These are phyloP conservation scores for Lamellibrachia satsuma DNA, from an alignment of 2,888 invertebrate species.

Conservation along the genomic window DNA sequence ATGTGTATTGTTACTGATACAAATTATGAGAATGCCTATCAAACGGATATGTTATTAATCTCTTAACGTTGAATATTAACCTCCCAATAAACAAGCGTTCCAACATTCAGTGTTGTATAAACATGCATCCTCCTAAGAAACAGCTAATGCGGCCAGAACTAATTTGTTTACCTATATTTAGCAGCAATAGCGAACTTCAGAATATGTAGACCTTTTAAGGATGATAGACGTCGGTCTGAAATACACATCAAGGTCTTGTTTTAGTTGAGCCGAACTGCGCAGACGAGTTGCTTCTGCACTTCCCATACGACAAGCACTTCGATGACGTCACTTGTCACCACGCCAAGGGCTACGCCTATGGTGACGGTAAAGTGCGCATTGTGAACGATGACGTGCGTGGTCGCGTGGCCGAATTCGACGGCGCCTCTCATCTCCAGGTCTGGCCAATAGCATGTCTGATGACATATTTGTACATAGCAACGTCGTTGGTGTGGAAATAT, in stretches of 20 bases:
- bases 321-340: not conserved
- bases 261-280: not conserved
- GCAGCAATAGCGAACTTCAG: too few relatives aligned
- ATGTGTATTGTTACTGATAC: too few relatives aligned
- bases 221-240: not conserved
- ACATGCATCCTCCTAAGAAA: too few relatives aligned
- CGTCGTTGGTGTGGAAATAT: not conserved
- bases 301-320: not conserved
- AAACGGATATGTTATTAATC: too few relatives aligned
- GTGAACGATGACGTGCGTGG: not conserved
- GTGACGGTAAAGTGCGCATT: conserved; percentile 2
- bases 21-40: too few relatives aligned
- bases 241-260: not conserved
- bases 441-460: not conserved
- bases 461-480: not conserved
- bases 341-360: not conserved
- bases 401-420: not conserved
- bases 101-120: too few relatives aligned
- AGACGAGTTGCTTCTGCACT: not conserved
- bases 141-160: too few relatives aligned
- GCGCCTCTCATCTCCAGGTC: not conserved
- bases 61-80: too few relatives aligned
- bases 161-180: too few relatives aligned
- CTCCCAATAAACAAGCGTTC: too few relatives aligned
- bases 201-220: too few relatives aligned